These are phyloP conservation scores for Drosophila paramelanica DNA, from an alignment of 2,888 invertebrate species.

Conservation along the genomic window DNA sequence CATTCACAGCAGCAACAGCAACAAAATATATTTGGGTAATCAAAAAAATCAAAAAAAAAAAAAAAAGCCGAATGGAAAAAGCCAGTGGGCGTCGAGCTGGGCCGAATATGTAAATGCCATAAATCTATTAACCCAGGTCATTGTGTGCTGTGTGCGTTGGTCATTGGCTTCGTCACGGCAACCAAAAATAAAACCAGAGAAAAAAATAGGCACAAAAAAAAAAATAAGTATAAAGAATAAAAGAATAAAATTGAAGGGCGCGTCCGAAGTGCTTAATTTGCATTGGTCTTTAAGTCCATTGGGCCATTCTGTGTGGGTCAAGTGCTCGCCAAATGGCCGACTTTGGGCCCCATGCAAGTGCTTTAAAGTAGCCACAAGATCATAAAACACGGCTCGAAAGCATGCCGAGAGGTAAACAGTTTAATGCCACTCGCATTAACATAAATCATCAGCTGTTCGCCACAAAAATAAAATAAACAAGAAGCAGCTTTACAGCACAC, in stretches of 20 bases:
- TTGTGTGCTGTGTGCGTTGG: constrained; percentile 30
- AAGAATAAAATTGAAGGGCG: constrained; percentile 42
- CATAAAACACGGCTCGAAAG: constrained; percentile 13
- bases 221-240: background rate
- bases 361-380: constrained; percentile 11
- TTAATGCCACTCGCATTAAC: constrained; percentile 20
- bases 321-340: constrained; percentile 34
- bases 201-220: constrained; percentile 1
- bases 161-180: constrained; percentile 49
- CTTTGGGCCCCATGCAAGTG: constrained; percentile 1
- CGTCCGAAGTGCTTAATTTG: constrained; percentile 35
- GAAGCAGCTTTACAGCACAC: constrained; percentile 7
- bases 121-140: constrained; percentile 60
- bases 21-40: constrained; percentile 49
- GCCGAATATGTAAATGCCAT: constrained; percentile 63
- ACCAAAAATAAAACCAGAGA: constrained; percentile 11
- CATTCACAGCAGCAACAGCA: constrained; percentile 33
- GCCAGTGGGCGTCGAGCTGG: constrained; percentile 14
- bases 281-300: constrained; percentile 32
- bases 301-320: constrained; percentile 23
- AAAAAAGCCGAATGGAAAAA: background rate
- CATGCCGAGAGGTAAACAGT: constrained; percentile 2
- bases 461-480: background rate
- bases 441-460: constrained; percentile 16
- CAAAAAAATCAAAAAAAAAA: constrained; percentile 23